Evolutionary conservation across 2,113 vertebrate species (phyloP).

Genomic region (Lamprologus ornatipinnis): DNA sequence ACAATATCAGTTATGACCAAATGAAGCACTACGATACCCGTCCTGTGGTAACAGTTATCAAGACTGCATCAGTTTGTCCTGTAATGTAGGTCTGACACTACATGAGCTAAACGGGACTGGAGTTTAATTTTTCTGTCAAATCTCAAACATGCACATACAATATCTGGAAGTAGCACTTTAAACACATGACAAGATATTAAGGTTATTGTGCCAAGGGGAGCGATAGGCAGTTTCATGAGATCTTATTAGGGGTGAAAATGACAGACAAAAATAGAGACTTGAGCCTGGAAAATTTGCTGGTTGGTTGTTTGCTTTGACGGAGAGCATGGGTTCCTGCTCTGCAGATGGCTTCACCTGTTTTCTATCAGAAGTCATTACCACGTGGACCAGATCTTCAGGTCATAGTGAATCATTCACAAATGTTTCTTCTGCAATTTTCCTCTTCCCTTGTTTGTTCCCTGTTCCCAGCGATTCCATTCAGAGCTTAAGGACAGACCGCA

Average conservation of each 20-base stretch:
- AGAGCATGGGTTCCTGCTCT: not conserved
- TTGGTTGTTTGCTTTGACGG: not conserved
- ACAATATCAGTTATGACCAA: not conserved
- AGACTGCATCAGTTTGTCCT: not conserved
- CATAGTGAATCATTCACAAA: not conserved
- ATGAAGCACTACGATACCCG: not conserved
- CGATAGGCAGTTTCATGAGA: not conserved
- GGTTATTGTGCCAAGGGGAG: not conserved
- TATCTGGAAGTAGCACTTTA: not conserved
- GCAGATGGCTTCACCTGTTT: not conserved
- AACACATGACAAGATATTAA: not conserved
- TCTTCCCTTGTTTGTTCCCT: not conserved
- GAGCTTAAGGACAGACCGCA: not conserved
- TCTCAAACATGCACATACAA: not conserved
- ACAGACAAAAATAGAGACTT: not conserved
- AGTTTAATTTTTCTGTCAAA: not conserved
- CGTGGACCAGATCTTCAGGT: not conserved
- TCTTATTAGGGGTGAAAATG: not conserved
- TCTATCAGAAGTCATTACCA: not conserved
- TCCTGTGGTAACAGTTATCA: not conserved
- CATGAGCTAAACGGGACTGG: not conserved
- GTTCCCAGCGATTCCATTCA: not conserved
- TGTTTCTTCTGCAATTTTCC: not conserved
- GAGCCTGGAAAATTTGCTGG: not conserved
- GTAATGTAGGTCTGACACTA: not conserved